Base-by-base conservation (phyloP, 2,113 vertebrate species). In the Pantherophis guttatus region DNA sequence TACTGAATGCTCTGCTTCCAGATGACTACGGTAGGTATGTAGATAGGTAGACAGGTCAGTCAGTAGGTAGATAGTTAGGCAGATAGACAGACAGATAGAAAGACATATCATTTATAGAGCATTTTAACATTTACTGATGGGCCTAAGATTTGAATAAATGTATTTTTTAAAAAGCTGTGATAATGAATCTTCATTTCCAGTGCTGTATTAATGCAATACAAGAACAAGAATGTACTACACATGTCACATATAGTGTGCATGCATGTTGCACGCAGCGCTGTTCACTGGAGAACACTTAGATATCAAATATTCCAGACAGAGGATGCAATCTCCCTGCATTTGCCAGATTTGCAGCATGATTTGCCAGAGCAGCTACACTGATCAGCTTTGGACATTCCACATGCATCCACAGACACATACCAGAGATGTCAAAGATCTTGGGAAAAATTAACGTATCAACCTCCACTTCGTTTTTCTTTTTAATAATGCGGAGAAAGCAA, bases 331-430 rank as follows among this genome's bases (percentile, higher is more conserved):
- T 96, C 92, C 92, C 94, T 96, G 91, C 89, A 94, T 96, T 95
- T 97, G 95, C 94, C 95, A 96, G 94, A 44, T 94, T 95, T 95
- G 93, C 93, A 95, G 95, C 29, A 92, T 95, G 94, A 97, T 96
- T 95, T 95, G 96, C 93, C 92, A 94, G 90, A 97, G 96, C 95
- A 90, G 91, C 62, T 91, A 96, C 95, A 94, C 93, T 94, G 92
- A 70, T 94, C 92, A 94, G 93, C 94, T 95, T 96, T 81, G 13
- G 52, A 55, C 93, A 53, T 93, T 95, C 91, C 91, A 94, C 92
- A 58, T 89, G 92, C 93, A 95, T 91, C 90, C 11, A n/a, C 2
- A 0, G 39, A 12, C 5, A 86, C 62, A 70, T 94, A 29, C 55
- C 44, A 94, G 44, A 94, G 57, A 90, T 89, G 65, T 91, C 92